Evolutionary conservation across 2,113 vertebrate genomes (phyloP).

Genomic region (Saguinus midas): DNA sequence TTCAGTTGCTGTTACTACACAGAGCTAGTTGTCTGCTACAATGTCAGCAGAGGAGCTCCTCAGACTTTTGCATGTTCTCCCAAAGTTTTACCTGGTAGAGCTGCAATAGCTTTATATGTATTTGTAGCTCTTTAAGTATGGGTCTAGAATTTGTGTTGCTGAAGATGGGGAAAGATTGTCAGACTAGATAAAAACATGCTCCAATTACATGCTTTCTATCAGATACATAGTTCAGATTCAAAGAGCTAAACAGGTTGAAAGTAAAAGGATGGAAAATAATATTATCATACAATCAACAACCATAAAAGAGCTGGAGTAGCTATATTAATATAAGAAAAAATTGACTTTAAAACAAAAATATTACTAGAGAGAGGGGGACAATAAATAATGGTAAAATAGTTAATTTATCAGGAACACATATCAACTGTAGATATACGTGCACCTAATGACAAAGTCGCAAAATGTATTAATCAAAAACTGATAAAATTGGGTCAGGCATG

Average conservation of each 20-base stretch:
- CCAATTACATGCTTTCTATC: background rate
- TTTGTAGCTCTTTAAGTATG: background rate
- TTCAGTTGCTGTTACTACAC: background rate
- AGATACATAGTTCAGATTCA: background rate
- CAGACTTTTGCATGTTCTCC: constrained; percentile 24
- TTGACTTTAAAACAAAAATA: constrained; percentile 12
- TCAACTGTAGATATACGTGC: background rate
- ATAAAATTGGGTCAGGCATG: background rate
- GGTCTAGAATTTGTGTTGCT: background rate
- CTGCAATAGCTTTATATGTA: constrained; percentile 23
- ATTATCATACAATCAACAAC: background rate
- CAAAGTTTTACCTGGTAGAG: background rate
- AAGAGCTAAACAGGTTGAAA: background rate
- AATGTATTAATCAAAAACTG: background rate
- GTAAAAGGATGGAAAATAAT: background rate
- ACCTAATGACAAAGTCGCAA: background rate
- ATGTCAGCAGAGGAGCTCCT: constrained; percentile 64
- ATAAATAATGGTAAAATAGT: background rate
- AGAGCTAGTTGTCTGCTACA: constrained; percentile 37
- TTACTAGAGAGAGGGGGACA: background rate
- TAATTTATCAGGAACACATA: background rate
- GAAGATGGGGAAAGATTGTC: background rate
- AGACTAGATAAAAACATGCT: background rate
- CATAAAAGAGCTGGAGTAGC: background rate
- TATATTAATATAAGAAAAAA: background rate